Base-by-base conservation (phyloP, 2,113 vertebrate genomes). In the Scortum barcoo region DNA sequence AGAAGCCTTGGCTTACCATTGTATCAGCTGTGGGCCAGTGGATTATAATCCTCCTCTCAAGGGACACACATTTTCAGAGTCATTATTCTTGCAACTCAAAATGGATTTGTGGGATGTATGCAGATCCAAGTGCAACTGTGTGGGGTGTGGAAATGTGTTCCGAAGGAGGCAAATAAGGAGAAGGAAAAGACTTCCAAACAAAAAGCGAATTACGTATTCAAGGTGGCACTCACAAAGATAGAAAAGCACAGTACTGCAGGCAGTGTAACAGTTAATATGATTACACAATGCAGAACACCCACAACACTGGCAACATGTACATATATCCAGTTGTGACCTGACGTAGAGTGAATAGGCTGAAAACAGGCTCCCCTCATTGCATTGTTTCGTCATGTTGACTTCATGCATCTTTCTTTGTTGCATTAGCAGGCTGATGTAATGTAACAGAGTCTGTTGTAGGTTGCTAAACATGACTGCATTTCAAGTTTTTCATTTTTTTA, bases 41-140 rank as follows among this genome's bases (percentile, higher is more conserved):
- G 75, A 84, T 84, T 85, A 85, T 80, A 92, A 89, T 83, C 72
- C 73, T 82, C 44, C 62, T 88, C 82, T 86, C 63, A 70, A 63
- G 82, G 69, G 82, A 86, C 36, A 40, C 6, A 83, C 40, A 67
- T 72, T 28, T 88, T 84, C 79, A 75, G 79, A 78, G 82, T 87
- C 89, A 84, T 83, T 80, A 81, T 88, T 91, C 75, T 71, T 69
- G 38, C 28, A 24, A 58, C 80, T 88, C 76, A 60, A 66, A 88
- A 54, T 71, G 76, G 85, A 86, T 86, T 85, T 86, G 56, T 46
- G 68, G 33, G 58, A 72, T 76, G 86, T 71, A 22, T 56, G 77
- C 67, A 73, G 77, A 82, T 88, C 78, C 66, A 62, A 85, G 72
- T 72, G 85, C 77, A 68, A 80, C 84, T 85, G 88, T 86, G 91